These are phyloP conservation scores for Gasterosteus aculeatus DNA, from an alignment of 2,113 vertebrate genomes.

Conservation along the genomic window DNA sequence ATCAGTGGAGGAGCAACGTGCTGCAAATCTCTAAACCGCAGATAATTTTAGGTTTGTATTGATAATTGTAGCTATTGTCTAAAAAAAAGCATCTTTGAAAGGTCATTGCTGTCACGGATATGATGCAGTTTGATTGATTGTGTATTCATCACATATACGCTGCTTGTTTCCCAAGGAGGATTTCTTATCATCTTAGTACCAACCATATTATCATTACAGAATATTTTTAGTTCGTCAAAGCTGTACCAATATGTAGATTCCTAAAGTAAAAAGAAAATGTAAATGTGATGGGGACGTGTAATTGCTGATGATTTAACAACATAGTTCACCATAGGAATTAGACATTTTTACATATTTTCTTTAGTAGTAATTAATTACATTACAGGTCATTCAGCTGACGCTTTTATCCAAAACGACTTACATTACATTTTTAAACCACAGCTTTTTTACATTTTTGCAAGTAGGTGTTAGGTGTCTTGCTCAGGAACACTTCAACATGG, in stretches of 20 bases:
- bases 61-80: not conserved
- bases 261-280: not conserved
- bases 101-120: not conserved
- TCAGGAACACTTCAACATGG: too few species aligned
- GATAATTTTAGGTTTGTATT: not conserved
- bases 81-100: not conserved
- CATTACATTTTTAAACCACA: too few species aligned
- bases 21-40: not conserved
- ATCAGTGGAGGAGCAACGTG: not conserved
- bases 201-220: not conserved
- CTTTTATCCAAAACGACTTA: too few species aligned
- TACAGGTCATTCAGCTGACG: too few species aligned
- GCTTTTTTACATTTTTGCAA: too few species aligned
- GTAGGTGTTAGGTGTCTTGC: too few species aligned
- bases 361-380: not conserved
- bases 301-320: not conserved
- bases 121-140: not conserved
- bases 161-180: not conserved
- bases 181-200: not conserved
- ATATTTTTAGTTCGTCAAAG: not conserved
- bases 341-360: not conserved
- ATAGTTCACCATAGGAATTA: not conserved
- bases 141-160: not conserved
- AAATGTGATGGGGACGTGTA: not conserved
- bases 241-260: not conserved